A percentile compares a stretch with the other conserved stretches of the same genome.
Evolutionary conservation across 2,888 invertebrate species (phyloP).

Genomic region (Agrochola macilenta): DNA sequence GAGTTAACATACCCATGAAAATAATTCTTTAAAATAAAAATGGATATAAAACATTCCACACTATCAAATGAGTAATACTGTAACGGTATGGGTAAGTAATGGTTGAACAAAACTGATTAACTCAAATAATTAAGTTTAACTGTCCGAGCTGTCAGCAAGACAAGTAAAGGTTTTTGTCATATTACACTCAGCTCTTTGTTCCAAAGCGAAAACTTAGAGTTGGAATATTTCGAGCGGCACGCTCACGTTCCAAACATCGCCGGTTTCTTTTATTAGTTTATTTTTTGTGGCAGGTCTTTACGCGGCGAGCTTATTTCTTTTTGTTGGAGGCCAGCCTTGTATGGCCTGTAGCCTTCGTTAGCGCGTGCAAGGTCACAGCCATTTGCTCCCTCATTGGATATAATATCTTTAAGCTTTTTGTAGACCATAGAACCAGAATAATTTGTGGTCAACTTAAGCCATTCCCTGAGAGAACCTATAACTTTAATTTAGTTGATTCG

Average conservation of each 20-base stretch:
- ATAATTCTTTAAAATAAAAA: background rate
- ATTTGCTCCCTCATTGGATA: conserved; percentile 74
- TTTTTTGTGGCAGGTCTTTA: conserved; percentile 89
- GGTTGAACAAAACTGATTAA: conserved; percentile 45
- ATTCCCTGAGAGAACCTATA: conserved; percentile 43
- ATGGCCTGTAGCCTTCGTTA: conserved; percentile 88
- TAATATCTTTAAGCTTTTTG: conserved; percentile 68
- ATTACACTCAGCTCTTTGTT: conserved; percentile 61
- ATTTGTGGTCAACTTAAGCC: conserved; percentile 16
- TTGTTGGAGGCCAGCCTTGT: conserved; percentile 81
- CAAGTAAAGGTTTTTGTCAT: conserved; percentile 54
- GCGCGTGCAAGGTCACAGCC: conserved; percentile 86
- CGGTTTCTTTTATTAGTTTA: conserved; percentile 80
- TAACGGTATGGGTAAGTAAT: conserved; percentile 7
- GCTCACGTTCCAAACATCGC: conserved; percentile 80
- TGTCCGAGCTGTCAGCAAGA: conserved; percentile 56
- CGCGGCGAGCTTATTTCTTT: conserved; percentile 80
- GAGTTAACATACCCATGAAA: background rate
- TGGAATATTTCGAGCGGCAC: conserved; percentile 74
- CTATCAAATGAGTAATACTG: conserved; percentile 8
- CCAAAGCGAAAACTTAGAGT: conserved; percentile 66
- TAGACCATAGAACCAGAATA: conserved; percentile 15
- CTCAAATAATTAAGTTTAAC: conserved; percentile 46
- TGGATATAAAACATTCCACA: background rate
- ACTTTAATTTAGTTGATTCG: conserved; percentile 53